Conservation (phyloP, 2,113 vertebrate genomes). For the Dasyprocta punctata region DNA sequence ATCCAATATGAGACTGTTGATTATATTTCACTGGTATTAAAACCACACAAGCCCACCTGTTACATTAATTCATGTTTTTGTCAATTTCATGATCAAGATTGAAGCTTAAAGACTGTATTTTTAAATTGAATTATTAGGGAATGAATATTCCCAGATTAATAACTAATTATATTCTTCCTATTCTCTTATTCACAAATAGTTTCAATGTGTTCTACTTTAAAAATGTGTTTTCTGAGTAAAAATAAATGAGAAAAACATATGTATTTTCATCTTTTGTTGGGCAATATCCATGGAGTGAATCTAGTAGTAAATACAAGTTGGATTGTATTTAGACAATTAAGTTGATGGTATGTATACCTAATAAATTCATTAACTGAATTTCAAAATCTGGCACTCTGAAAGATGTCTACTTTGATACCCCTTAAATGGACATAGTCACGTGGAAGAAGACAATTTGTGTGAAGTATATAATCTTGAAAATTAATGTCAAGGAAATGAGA, state of each 20-base stretch:
- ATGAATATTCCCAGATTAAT: constrained; percentile 70
- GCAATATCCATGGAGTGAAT: neutral
- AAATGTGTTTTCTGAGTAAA: constrained; percentile 17
- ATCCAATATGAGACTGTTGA: constrained; percentile 86
- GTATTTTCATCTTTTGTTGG: neutral
- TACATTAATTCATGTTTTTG: constrained; percentile 85
- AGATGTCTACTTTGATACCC: neutral
- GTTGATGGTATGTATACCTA: neutral
- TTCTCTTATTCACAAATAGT: constrained; percentile 24
- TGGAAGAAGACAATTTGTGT: neutral
- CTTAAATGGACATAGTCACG: neutral
- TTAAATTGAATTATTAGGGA: constrained; percentile 72
- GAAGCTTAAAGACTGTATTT: constrained; percentile 72
- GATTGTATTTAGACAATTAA: neutral
- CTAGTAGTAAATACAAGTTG: neutral
- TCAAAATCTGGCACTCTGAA: constrained; percentile 27
- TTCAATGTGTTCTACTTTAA: constrained; percentile 29
- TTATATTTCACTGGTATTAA: constrained; percentile 89
- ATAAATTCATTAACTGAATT: constrained; percentile 5
- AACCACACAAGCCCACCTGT: constrained; percentile 87
- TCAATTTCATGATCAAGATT: constrained; percentile 78
- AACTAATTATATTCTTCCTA: constrained; percentile 45
- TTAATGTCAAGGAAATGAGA: neutral
- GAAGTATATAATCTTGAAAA: neutral
- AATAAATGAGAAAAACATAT: constrained; percentile 39